A percentile compares a stretch with the other conserved stretches of the same genome.
These are phyloP conservation scores for Lysandra coridon DNA, from an alignment of 2,888 invertebrate genomes.

Conservation along the genomic window DNA sequence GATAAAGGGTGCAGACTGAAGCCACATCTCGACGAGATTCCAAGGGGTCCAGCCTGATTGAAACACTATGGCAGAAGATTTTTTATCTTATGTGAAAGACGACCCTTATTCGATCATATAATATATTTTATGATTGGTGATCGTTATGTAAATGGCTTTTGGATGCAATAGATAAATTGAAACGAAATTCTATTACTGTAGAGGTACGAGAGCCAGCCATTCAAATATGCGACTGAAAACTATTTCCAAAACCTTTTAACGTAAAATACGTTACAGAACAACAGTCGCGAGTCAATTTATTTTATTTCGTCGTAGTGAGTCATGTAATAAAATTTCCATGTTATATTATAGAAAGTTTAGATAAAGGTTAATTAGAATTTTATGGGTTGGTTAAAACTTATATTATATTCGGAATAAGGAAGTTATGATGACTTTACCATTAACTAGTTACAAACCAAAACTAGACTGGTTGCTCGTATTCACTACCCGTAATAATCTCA, in stretches of 20 bases:
- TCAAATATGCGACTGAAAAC: conserved; percentile 6
- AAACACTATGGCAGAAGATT: too few species aligned
- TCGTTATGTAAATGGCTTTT: not conserved
- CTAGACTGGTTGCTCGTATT: too few species aligned
- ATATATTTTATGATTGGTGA: not conserved
- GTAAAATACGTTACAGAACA: not conserved
- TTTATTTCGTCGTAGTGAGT: not conserved
- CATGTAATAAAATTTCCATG: not conserved
- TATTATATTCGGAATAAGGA: too few species aligned
- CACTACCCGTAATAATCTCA: too few species aligned
- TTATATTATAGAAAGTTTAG: not conserved
- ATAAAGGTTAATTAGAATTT: not conserved
- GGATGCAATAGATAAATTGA: not conserved
- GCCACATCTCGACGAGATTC: too few species aligned
- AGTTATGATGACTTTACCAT: too few species aligned
- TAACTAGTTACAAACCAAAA: too few species aligned
- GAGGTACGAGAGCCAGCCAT: not conserved
- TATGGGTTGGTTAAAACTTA: too few species aligned
- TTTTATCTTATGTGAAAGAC: too few species aligned
- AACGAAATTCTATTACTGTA: not conserved
- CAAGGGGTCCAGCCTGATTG: too few species aligned
- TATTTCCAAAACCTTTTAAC: conserved; percentile 10
- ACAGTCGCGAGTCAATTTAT: not conserved
- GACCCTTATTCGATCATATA: not conserved
- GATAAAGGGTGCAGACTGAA: too few species aligned